Conservation (phyloP, 2,888 invertebrate species). For the Cephus pulcher region DNA sequence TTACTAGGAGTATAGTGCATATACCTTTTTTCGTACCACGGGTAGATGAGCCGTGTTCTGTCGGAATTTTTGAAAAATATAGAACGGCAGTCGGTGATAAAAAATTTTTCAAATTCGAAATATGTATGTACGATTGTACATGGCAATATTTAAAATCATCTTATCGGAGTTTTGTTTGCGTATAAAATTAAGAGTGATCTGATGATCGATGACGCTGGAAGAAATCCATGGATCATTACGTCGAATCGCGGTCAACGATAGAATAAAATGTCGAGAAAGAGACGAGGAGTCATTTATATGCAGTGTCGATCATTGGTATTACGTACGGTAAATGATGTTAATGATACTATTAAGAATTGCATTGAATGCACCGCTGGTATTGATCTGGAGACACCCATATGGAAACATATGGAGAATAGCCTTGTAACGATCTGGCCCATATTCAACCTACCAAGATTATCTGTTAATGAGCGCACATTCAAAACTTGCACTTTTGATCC, state of each 20-base stretch:
- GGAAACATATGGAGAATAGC: slow-evolving; percentile 47
- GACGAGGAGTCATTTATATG: slow-evolving; percentile 39
- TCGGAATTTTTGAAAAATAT: not conserved
- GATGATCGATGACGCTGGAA: not conserved
- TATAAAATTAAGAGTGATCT: not conserved
- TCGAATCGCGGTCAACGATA: not conserved
- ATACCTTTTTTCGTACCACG: not conserved
- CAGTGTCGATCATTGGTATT: slow-evolving; percentile 44
- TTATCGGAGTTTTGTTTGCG: not conserved
- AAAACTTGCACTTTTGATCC: slow-evolving; percentile 50
- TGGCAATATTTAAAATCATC: too few species aligned
- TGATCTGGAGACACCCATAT: slow-evolving; percentile 43
- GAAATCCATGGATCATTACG: not conserved
- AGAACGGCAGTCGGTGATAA: not conserved
- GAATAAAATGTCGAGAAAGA: slow-evolving; percentile 5
- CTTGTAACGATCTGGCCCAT: slow-evolving; percentile 50
- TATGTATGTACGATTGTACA: not conserved
- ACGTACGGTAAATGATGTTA: slow-evolving; percentile 52
- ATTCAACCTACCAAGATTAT: slow-evolving; percentile 42
- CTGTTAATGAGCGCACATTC: slow-evolving; percentile 49
- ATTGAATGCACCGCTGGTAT: slow-evolving; percentile 44
- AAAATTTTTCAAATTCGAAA: not conserved
- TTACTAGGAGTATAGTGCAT: not conserved
- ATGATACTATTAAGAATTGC: slow-evolving; percentile 53
- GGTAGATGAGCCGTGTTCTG: not conserved